These are phyloP conservation scores for Artibeus lituratus DNA, from an alignment of 2,797 vertebrate species.

Conservation along the genomic window DNA sequence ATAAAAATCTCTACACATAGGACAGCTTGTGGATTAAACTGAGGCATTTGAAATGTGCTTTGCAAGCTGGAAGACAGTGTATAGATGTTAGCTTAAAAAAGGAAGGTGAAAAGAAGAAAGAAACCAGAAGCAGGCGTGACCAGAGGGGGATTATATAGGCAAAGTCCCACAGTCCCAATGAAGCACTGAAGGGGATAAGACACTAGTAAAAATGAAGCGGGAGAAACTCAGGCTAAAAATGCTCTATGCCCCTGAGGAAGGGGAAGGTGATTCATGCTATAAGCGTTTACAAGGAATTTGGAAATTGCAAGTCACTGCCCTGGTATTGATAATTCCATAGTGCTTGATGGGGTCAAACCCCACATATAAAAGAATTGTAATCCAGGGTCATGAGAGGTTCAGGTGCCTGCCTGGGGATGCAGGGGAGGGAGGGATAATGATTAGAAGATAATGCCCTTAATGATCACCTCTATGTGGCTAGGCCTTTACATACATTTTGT, in stretches of 20 bases:
- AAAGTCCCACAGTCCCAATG: background rate
- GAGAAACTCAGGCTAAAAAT: background rate
- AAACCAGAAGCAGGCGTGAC: background rate
- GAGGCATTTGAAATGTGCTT: background rate
- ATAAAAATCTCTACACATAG: background rate
- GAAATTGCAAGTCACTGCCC: background rate
- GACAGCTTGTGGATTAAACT: background rate
- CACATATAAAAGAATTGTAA: background rate
- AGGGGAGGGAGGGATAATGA: too few species aligned
- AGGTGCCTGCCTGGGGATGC: background rate
- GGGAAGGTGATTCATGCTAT: background rate
- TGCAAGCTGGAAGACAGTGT: slow-evolving; percentile 3
- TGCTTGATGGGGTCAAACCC: background rate
- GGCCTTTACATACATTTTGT: background rate
- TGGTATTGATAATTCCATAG: background rate
- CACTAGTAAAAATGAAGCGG: background rate
- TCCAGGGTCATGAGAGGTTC: background rate
- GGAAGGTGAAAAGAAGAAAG: background rate
- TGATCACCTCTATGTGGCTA: background rate
- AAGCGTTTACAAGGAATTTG: background rate
- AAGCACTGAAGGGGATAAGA: background rate
- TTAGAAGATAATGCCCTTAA: background rate
- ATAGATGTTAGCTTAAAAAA: slow-evolving; percentile 4
- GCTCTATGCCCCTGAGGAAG: background rate
- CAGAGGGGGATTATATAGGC: background rate